These are phyloP conservation scores for Pteronotus mesoamericanus DNA, from an alignment of 2,797 vertebrate species.

Conservation along the genomic window DNA sequence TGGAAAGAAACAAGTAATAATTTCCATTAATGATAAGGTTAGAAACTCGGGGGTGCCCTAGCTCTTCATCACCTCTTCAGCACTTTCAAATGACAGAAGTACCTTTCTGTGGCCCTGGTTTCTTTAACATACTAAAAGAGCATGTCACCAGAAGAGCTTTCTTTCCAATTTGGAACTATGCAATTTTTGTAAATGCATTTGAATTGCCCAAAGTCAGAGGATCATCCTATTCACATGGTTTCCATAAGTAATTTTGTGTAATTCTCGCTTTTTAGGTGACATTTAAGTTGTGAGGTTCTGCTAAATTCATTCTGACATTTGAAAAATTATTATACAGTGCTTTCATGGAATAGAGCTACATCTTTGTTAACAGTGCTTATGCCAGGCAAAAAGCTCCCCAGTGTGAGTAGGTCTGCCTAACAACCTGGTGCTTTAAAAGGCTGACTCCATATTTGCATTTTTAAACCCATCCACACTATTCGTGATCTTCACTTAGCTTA, in stretches of 20 bases:
- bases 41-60: neutral
- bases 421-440: conserved; percentile 1
- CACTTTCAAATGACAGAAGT: neutral
- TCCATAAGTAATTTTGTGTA: conserved; percentile 45
- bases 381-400: conserved; percentile 20
- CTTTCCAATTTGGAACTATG: neutral
- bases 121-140: neutral
- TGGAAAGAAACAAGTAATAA: neutral
- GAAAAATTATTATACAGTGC: conserved; percentile 61
- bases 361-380: conserved; percentile 66
- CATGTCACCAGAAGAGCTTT: neutral
- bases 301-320: conserved; percentile 70
- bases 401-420: conserved; percentile 1
- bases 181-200: neutral
- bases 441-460: neutral
- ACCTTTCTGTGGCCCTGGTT: neutral
- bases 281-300: conserved; percentile 61
- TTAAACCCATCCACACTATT: neutral
- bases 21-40: conserved; percentile 11
- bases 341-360: conserved; percentile 52
- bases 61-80: neutral
- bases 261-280: conserved; percentile 67
- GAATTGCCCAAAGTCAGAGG: conserved; percentile 51
- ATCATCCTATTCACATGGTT: neutral
- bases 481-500: neutral